phyloP scores from a whole-genome alignment of 2,797 vertebrate genomes.

The Peromyscus eremicus region DNA sequence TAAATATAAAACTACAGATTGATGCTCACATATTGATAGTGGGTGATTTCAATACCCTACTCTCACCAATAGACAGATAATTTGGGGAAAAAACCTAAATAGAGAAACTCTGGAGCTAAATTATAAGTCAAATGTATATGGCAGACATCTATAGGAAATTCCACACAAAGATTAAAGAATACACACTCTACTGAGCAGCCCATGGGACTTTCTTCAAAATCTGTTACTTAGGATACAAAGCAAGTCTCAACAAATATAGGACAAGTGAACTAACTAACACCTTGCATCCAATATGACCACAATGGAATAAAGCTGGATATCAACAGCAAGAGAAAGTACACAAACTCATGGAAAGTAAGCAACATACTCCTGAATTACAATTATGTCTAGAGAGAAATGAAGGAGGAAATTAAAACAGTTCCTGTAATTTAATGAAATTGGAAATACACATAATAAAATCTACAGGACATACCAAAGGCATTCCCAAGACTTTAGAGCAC shows the following conservation, averaged over 20 bases:
- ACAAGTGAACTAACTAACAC: neutral
- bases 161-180: neutral
- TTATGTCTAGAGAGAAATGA: neutral
- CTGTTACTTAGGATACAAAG: neutral
- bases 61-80: neutral
- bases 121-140: neutral
- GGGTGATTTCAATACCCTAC: neutral
- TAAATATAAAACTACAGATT: neutral
- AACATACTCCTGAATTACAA: no score
- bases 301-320: neutral
- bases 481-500: neutral
- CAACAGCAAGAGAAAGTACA: neutral
- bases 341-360: neutral
- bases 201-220: neutral
- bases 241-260: neutral
- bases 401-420: neutral
- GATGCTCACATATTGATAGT: neutral
- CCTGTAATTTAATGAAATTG: neutral
- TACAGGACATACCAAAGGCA: neutral
- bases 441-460: no score
- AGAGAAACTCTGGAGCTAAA: neutral
- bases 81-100: neutral
- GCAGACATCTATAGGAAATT: neutral
- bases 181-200: neutral
- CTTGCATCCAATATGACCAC: neutral